Percentiles rank a stretch among this genome's conserved stretches.
Evolutionary conservation across 2,113 vertebrate species (phyloP).

Genomic region (Condylura cristata): DNA sequence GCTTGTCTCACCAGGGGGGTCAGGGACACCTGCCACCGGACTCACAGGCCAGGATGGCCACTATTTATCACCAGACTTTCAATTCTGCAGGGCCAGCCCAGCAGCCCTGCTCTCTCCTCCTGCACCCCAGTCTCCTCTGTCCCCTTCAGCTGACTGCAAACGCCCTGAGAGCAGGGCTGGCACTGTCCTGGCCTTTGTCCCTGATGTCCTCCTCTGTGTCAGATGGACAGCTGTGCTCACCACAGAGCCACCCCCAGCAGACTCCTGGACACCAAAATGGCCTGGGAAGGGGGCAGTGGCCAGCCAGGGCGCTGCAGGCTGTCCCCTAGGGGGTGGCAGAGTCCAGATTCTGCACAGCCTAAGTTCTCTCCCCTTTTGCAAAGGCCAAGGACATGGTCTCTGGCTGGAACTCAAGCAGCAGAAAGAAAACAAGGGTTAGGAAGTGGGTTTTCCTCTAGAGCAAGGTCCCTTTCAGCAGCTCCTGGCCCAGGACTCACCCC

Average conservation of each 20-base stretch:
- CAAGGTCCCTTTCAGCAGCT: not conserved
- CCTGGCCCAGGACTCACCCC: not conserved
- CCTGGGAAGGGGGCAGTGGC: not conserved
- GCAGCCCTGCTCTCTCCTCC: rapidly evolving
- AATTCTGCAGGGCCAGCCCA: not conserved
- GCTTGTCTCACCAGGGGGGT: not conserved
- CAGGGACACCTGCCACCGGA: not conserved
- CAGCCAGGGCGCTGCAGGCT: slow-evolving; percentile 33
- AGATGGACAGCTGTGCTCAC: not conserved
- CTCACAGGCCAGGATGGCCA: not conserved
- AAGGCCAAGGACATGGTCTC: slow-evolving; percentile 23
- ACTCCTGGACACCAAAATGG: not conserved
- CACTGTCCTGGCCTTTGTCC: not conserved
- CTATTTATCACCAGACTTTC: not conserved
- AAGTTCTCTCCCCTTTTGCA: not conserved
- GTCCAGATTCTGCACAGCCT: slow-evolving; percentile 10
- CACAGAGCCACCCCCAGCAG: not conserved
- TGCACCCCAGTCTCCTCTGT: not conserved
- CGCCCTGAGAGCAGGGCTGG: not conserved
- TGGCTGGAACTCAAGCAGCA: not conserved
- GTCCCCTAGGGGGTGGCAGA: slow-evolving; percentile 74
- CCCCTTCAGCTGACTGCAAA: not conserved
- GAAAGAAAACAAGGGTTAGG: not conserved
- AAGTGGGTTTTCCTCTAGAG: not conserved
- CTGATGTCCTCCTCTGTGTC: rapidly evolving